Base-by-base conservation (phyloP, 2,888 invertebrate genomes). In the Drosophila neonasuta region DNA sequence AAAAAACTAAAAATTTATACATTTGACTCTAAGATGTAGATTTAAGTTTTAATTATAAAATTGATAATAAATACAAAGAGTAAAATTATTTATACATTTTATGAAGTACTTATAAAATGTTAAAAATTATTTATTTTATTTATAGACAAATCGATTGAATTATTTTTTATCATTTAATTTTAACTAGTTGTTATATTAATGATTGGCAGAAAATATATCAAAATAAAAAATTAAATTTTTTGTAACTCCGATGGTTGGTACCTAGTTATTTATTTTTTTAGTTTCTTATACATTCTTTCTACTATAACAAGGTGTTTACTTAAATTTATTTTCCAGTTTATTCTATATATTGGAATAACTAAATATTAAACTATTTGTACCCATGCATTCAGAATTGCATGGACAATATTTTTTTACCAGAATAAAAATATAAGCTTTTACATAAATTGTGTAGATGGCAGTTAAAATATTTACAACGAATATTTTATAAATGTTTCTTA, bases 401-500 rank as follows among this genome's bases (percentile, higher is more conserved):
- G 51, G 15, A 67, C 45, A 68, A 68, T 82, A 82, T 82, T 79
- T 82, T 82, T 82, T 79, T 83, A 68, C 63, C 65, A 69, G 68
- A 13, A 41, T 41, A 8, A 41, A 41, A 8, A 11, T 44, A 50
- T 83, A 86, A 71, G 51, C 57, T 66, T 73, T 76, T 77, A 78
- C 67, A 80, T 72, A 15, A 44, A 46, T 77, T 67, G 73, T 69
- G 74, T 70, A 67, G 70, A 74, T 59, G 63, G 51, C 30, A 57
- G 56, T 60, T 52, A 72, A 71, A 77, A 72, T 86, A 80, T 83
- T 86, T 77, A 82, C 82, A 82, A 86, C 82, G 82, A 82, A 86
- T 79, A 75, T 80, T 86, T 83, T 83, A 74, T 65, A 74, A 76
- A 79, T 76, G 71, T 79, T 79, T 79, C 79, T 70, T 72, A 69